Evolutionary conservation across 2,797 vertebrate species (phyloP).

Genomic region (Microtus californicus): DNA sequence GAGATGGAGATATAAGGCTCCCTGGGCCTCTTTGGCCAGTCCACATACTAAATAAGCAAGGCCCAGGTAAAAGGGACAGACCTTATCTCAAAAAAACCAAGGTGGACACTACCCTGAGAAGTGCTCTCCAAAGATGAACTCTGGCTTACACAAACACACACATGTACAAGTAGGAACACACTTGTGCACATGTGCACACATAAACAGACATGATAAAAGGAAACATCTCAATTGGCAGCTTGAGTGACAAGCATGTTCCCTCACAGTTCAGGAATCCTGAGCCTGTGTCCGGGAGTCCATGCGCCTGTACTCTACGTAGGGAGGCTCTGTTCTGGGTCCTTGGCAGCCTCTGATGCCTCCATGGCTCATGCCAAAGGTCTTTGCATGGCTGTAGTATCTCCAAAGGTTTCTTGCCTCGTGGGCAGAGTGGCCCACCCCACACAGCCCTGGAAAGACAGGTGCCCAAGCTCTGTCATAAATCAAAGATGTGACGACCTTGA

Average conservation of each 20-base stretch:
- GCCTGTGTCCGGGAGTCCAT: not conserved
- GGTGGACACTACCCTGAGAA: not conserved
- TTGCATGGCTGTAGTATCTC: not conserved
- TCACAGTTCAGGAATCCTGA: not conserved
- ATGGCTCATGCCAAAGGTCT: rapidly evolving
- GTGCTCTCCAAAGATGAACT: not conserved
- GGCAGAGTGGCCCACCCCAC: not conserved
- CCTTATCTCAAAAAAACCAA: not conserved
- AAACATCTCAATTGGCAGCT: not conserved
- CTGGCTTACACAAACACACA: not conserved
- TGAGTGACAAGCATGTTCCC: not conserved
- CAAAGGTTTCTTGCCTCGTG: not conserved
- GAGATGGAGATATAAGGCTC: too few species aligned
- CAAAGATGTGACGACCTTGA: not conserved
- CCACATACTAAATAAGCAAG: not conserved
- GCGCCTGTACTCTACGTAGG: rapidly evolving
- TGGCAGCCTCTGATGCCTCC: rapidly evolving
- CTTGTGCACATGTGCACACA: not conserved
- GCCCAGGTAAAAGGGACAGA: not conserved
- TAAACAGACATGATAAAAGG: conserved; percentile 49
- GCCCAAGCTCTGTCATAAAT: not conserved
- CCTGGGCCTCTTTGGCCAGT: not conserved
- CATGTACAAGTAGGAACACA: not conserved
- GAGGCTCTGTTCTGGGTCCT: too few species aligned
- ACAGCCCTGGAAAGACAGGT: not conserved